phyloP scores from a whole-genome alignment of 2,113 vertebrate genomes.

The Phyllopteryx taeniolatus region DNA sequence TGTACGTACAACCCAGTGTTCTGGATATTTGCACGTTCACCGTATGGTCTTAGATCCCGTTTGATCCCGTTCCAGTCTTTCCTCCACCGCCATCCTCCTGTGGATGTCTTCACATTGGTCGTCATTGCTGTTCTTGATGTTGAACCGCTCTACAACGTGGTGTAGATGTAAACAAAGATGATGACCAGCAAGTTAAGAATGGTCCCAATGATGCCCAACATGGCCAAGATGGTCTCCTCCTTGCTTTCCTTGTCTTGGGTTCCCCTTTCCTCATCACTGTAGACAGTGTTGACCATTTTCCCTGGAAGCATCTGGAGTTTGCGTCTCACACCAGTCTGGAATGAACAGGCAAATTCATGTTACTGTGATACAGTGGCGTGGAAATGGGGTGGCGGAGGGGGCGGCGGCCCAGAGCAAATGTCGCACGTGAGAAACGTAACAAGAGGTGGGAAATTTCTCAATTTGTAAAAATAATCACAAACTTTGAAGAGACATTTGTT shows the following conservation, averaged over 20 bases:
- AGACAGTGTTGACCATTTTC: slow-evolving; percentile 96
- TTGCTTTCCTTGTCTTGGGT: slow-evolving; percentile 93
- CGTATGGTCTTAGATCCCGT: slow-evolving; percentile 18
- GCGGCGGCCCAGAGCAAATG: too few relatives aligned
- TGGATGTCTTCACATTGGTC: slow-evolving; percentile 16
- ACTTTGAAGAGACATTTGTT: too few relatives aligned
- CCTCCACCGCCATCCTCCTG: slow-evolving; percentile 1
- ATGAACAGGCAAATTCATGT: slow-evolving; percentile 28
- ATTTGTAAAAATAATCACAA: too few relatives aligned
- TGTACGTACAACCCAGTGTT: slow-evolving; percentile 32
- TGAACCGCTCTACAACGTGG: slow-evolving; percentile 77
- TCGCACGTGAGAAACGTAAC: too few relatives aligned
- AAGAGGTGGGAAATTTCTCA: too few relatives aligned
- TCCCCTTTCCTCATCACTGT: slow-evolving; percentile 89
- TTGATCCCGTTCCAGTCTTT: slow-evolving; percentile 4
- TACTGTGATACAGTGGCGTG: neutral
- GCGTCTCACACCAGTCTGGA: slow-evolving; percentile 82
- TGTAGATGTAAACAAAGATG: slow-evolving; percentile 98
- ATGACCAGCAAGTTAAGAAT: slow-evolving; percentile 95
- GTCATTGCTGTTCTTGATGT: neutral
- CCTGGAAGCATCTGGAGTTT: slow-evolving; percentile 83
- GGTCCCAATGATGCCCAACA: slow-evolving; percentile 96
- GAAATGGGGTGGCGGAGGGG: too few relatives aligned
- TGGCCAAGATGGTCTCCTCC: slow-evolving; percentile 92
- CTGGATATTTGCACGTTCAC: slow-evolving; percentile 12